Percentiles rank a stretch among this genome's conserved stretches.
Conservation (phyloP, 2,113 vertebrate genomes). For the Amblyornis subalaris region DNA sequence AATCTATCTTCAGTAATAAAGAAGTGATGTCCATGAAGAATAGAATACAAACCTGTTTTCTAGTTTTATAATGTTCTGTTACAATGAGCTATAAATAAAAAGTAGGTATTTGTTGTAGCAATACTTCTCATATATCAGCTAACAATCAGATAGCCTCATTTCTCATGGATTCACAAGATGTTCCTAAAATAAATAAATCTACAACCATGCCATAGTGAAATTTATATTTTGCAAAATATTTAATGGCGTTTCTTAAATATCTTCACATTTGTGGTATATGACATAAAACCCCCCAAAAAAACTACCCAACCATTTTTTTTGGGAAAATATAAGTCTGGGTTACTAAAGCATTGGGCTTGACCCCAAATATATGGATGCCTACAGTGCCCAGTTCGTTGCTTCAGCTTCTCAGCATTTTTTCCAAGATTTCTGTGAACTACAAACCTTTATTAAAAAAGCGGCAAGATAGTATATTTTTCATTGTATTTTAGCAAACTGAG, state of each 20-base stretch:
- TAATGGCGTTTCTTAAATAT: neutral
- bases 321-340: neutral
- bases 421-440: neutral
- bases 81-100: slow-evolving; percentile 57
- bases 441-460: neutral
- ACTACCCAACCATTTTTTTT: fast-evolving
- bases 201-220: neutral
- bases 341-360: neutral
- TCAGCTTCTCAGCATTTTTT: neutral
- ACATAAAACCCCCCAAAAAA: neutral
- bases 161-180: neutral
- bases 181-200: neutral
- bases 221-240: neutral
- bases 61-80: slow-evolving; percentile 55
- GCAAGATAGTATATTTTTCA: neutral
- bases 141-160: slow-evolving; percentile 68
- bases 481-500: neutral
- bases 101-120: neutral
- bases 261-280: neutral
- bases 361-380: neutral
- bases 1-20: slow-evolving; percentile 74
- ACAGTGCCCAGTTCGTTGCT: fast-evolving
- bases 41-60: slow-evolving; percentile 54
- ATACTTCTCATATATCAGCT: neutral
- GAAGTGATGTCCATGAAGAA: slow-evolving; percentile 61